Conservation (phyloP, 2,888 invertebrate genomes). For the Ophonus ardosiacus region DNA sequence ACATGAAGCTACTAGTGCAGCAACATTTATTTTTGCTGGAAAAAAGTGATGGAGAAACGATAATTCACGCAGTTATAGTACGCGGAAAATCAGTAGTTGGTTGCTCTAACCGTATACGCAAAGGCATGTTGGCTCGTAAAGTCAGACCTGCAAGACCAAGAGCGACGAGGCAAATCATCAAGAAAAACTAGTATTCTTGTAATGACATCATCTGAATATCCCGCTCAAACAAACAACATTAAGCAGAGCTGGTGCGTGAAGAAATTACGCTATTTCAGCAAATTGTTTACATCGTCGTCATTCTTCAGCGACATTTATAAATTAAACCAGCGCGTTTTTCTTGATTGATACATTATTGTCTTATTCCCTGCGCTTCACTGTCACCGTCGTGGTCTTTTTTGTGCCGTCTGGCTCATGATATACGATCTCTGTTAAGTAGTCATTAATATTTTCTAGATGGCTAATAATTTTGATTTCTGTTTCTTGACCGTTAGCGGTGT, state of each 20-base stretch:
- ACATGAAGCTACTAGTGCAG: conserved; percentile 30
- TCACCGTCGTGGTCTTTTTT: not conserved
- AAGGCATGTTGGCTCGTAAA: conserved; percentile 52
- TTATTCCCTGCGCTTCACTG: not conserved
- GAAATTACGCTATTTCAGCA: conserved; percentile 44
- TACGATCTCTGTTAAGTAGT: conserved; percentile 25
- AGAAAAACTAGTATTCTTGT: conserved; percentile 58
- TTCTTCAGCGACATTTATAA: conserved; percentile 25
- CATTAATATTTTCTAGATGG: conserved; percentile 44
- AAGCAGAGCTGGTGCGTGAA: conserved; percentile 39
- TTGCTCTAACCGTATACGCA: conserved; percentile 51
- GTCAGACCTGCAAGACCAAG: conserved; percentile 49
- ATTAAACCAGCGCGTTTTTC: conserved; percentile 10
- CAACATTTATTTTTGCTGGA: conserved; percentile 22
- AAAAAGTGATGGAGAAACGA: conserved; percentile 48
- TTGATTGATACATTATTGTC: conserved; percentile 15
- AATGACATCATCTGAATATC: conserved; percentile 64
- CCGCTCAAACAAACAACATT: conserved; percentile 36
- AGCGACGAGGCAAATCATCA: conserved; percentile 45
- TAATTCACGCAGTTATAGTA: conserved; percentile 52
- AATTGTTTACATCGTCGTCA: conserved; percentile 59
- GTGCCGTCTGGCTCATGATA: conserved; percentile 26
- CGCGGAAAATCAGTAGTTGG: conserved; percentile 57
- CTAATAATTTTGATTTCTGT: conserved; percentile 46
- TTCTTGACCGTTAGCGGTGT: conserved; percentile 30